phyloP scores from a whole-genome alignment of 2,888 invertebrate species.

The Drosophila subquinaria region DNA sequence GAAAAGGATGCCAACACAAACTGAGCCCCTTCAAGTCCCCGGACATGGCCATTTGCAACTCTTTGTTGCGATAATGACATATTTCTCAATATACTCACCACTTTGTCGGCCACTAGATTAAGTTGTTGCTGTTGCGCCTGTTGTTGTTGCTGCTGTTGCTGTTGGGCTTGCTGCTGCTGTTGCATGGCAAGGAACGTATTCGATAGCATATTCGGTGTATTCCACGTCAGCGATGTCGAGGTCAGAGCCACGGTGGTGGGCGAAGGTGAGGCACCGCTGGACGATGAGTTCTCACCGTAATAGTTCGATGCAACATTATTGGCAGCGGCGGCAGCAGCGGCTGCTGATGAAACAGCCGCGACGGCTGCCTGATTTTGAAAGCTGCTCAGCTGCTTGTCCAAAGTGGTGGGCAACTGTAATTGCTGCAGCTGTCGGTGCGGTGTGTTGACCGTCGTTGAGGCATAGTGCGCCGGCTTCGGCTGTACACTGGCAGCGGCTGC shows the following conservation, averaged over 20 bases:
- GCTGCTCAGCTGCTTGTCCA: slow-evolving; percentile 83
- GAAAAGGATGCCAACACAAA: slow-evolving; percentile 15
- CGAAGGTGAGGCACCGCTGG: slow-evolving; percentile 84
- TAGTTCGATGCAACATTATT: slow-evolving; percentile 84
- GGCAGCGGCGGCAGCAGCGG: slow-evolving; percentile 82
- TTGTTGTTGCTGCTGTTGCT: slow-evolving; percentile 77
- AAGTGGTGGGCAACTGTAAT: slow-evolving; percentile 87
- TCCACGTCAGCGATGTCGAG: slow-evolving; percentile 89
- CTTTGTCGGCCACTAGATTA: slow-evolving; percentile 84
- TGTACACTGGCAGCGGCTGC: slow-evolving; percentile 86
- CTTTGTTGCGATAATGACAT: slow-evolving; percentile 29
- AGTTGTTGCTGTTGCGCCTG: slow-evolving; percentile 75
- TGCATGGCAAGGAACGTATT: slow-evolving; percentile 85
- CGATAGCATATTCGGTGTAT: slow-evolving; percentile 87
- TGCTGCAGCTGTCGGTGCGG: slow-evolving; percentile 90
- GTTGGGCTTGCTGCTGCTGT: slow-evolving; percentile 80
- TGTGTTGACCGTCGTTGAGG: slow-evolving; percentile 87
- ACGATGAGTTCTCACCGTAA: slow-evolving; percentile 85
- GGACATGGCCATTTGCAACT: slow-evolving; percentile 31
- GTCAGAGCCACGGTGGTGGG: slow-evolving; percentile 84
- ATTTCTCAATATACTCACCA: slow-evolving; percentile 78
- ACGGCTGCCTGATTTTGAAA: slow-evolving; percentile 84
- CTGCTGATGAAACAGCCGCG: slow-evolving; percentile 78
- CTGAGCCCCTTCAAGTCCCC: slow-evolving; percentile 52
- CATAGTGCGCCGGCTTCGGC: slow-evolving; percentile 91